phyloP scores from a whole-genome alignment of 2,797 vertebrate genomes.

The Eutrigla gurnardus region DNA sequence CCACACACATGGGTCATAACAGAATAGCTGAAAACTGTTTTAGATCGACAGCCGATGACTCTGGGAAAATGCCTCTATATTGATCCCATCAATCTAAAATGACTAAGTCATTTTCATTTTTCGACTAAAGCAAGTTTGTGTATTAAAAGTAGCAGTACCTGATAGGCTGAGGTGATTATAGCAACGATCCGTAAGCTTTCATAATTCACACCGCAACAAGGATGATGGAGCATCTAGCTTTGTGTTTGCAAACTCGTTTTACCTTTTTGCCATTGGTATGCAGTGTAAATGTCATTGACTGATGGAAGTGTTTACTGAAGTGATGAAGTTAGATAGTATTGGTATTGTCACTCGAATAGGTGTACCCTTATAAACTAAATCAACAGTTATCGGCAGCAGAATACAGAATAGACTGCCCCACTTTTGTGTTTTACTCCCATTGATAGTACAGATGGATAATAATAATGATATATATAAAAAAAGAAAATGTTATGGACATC shows the following conservation, averaged over 20 bases:
- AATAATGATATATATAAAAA: slow-evolving; percentile 28
- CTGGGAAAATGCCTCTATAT: no score
- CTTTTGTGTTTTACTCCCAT: slow-evolving; percentile 21
- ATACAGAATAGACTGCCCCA: neutral
- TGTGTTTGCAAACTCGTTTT: slow-evolving; percentile 15
- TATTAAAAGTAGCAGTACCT: neutral
- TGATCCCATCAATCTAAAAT: no score
- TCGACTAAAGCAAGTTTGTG: neutral
- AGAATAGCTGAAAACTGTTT: no score
- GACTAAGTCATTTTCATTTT: neutral
- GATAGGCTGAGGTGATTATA: neutral
- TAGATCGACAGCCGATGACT: no score
- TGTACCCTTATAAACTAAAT: slow-evolving; percentile 33
- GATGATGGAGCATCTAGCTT: slow-evolving; percentile 19
- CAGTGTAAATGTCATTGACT: slow-evolving; percentile 40
- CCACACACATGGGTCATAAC: no score
- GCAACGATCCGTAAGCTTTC: neutral
- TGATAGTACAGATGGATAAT: slow-evolving; percentile 25
- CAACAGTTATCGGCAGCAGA: slow-evolving; percentile 13
- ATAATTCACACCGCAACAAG: neutral
- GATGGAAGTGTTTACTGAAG: slow-evolving; percentile 36
- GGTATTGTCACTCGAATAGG: slow-evolving; percentile 21
- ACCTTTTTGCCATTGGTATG: slow-evolving; percentile 29
- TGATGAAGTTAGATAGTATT: slow-evolving; percentile 28
- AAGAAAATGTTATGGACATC: slow-evolving; percentile 38